These are phyloP conservation scores for Oryzias sinensis DNA, from an alignment of 2,797 vertebrate species.

Conservation along the genomic window DNA sequence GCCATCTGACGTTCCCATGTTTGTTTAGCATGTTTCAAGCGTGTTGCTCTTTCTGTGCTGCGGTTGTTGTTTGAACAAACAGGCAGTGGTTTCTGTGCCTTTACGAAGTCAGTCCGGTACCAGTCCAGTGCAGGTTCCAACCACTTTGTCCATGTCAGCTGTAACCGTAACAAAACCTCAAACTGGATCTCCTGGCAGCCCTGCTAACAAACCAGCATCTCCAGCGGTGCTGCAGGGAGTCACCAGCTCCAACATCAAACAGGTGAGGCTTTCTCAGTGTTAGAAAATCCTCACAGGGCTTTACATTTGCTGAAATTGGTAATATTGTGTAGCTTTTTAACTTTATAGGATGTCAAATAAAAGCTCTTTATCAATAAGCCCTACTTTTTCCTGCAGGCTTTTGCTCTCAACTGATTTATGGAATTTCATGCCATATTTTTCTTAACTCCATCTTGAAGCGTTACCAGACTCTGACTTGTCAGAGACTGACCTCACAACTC, in stretches of 20 bases:
- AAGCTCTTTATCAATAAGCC: too few species aligned
- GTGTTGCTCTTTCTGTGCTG: background rate
- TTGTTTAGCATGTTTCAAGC: slow-evolving; percentile 2
- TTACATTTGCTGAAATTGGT: too few species aligned
- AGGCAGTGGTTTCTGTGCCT: slow-evolving; percentile 91
- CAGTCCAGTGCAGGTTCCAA: slow-evolving; percentile 79
- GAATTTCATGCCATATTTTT: too few species aligned
- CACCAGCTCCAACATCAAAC: slow-evolving; percentile 90
- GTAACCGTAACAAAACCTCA: slow-evolving; percentile 81
- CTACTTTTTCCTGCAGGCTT: too few species aligned
- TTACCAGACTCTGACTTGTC: too few species aligned
- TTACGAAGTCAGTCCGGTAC: slow-evolving; percentile 82
- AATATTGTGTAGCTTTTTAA: too few species aligned
- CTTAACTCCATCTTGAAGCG: too few species aligned
- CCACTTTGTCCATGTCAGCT: slow-evolving; percentile 81
- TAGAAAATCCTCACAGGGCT: too few species aligned
- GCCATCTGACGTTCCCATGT: background rate
- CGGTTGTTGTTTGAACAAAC: background rate
- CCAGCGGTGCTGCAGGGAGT: slow-evolving; percentile 86
- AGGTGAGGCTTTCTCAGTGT: slow-evolving; percentile 73
- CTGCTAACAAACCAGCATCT: slow-evolving; percentile 71
- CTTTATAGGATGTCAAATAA: too few species aligned
- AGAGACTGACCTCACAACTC: too few species aligned
- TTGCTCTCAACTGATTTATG: too few species aligned
- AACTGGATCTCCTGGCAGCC: slow-evolving; percentile 80